phyloP scores from a whole-genome alignment of 2,113 vertebrate genomes.

The Micronycteris hirsuta region DNA sequence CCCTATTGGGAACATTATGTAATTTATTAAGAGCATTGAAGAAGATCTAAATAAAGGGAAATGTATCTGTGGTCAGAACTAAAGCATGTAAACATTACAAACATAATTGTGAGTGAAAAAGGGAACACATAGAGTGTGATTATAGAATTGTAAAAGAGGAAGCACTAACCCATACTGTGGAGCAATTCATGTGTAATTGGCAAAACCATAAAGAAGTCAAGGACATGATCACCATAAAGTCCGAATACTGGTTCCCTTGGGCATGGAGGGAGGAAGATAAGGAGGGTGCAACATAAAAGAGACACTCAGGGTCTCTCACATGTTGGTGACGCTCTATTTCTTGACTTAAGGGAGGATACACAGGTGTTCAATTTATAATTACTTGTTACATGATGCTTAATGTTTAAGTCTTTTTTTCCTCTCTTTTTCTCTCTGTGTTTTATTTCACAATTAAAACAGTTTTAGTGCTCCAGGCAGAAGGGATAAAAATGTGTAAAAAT shows the following conservation, averaged over 20 bases:
- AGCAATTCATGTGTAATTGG: background rate
- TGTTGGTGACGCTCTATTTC: background rate
- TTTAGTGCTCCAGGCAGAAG: background rate
- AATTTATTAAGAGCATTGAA: background rate
- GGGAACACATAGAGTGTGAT: background rate
- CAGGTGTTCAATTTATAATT: background rate
- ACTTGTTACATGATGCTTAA: background rate
- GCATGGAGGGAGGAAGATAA: rapidly evolving
- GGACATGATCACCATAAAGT: background rate
- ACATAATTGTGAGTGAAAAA: background rate
- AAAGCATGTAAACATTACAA: background rate
- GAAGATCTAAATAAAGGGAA: background rate
- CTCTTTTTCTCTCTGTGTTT: background rate
- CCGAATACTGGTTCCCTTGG: background rate
- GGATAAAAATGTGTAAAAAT: background rate
- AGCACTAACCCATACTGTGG: background rate
- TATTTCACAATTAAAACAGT: background rate
- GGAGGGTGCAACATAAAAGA: background rate
- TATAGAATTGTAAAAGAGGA: background rate
- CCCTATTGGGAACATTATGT: background rate
- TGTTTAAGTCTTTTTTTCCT: background rate
- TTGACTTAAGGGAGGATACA: background rate
- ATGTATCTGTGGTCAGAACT: background rate
- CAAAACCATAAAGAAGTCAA: background rate
- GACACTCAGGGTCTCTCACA: background rate